Percentiles rank a stretch among this genome's conserved stretches.
These are phyloP conservation scores for Gastracanthus pulcherrimus DNA, from an alignment of 2,888 invertebrate species.

Conservation along the genomic window DNA sequence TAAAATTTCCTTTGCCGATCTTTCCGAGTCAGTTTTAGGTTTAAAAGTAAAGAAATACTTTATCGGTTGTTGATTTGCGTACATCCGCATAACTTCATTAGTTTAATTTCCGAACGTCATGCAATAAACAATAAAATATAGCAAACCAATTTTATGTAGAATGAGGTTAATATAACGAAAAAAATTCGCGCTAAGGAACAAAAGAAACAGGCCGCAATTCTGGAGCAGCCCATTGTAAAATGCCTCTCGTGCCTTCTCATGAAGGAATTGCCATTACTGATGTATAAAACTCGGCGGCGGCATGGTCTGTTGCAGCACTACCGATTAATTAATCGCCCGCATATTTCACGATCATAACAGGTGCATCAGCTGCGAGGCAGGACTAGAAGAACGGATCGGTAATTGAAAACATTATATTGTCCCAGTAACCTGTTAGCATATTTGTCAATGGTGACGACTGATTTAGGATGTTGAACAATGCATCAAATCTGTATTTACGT, in stretches of 20 bases:
- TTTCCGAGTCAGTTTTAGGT: too few relatives aligned
- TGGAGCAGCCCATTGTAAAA: neutral
- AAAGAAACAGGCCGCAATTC: neutral
- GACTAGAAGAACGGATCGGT: too few relatives aligned
- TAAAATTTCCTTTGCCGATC: too few relatives aligned
- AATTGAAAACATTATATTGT: neutral
- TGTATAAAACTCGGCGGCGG: neutral
- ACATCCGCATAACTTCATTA: too few relatives aligned
- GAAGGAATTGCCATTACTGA: neutral
- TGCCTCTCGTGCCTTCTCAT: neutral
- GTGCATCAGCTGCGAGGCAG: too few relatives aligned
- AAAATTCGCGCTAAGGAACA: neutral
- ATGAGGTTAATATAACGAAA: neutral
- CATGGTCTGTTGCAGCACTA: neutral
- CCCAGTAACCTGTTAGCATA: neutral
- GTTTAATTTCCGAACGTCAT: too few relatives aligned
- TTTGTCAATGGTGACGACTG: neutral
- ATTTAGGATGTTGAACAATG: neutral
- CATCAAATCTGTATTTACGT: too few relatives aligned
- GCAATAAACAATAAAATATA: neutral
- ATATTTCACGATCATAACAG: neutral
- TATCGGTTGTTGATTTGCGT: too few relatives aligned
- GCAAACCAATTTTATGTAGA: neutral
- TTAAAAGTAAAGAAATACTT: too few relatives aligned
- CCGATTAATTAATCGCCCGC: conserved; percentile 6